Evolutionary conservation across 2,888 invertebrate species (phyloP), one percentile per base, ranked within the genome.

Genomic region (Gryllus longicercus): DNA sequence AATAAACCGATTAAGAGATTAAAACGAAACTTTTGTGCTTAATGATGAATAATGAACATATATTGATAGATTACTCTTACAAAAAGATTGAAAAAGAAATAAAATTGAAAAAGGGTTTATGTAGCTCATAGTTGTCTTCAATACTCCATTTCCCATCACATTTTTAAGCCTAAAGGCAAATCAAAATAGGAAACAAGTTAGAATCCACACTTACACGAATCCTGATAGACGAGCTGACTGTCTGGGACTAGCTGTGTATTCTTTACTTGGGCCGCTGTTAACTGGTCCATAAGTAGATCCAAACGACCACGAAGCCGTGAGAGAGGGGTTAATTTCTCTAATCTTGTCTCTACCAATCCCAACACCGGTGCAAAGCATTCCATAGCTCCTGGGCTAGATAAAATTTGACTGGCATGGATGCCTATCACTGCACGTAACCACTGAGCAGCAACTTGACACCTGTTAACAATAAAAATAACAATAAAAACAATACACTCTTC

Each of bases 351-450:
- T 82, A 93, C 89, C 76, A 90, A 87, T 82, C 89, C 89, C 84
- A 92, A 87, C 82, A 91, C 87, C 4, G 90, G 89, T 16, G 89
- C 88, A 77, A 93, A 86, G 18, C 89, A 85, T 51, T 90, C 89
- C 11, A 89, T 87, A 51, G 92, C 49, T 79, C 91, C 90, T 8
- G 92, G 90, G 85, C 91, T 91, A 5, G 92, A 90, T 84, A 92
- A 87, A 25, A 93, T 86, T 83, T 91, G 89, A 2, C 91, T 90
- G 1, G 92, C 89, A 84, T 93, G 93, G 14, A 88, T 87, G 79
- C 89, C 87, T 25, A 92, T 84, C 51, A 93, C 86, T 82, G 88
- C 87, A 85, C 90, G 90, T 78, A 93, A 84, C 93, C 93, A 93
- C 81, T 89, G 86, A 74, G 88, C 86, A 50, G 90, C 90, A 75